These are phyloP conservation scores for Diaprepes abbreviatus DNA, from an alignment of 2,888 invertebrate genomes.

Conservation along the genomic window DNA sequence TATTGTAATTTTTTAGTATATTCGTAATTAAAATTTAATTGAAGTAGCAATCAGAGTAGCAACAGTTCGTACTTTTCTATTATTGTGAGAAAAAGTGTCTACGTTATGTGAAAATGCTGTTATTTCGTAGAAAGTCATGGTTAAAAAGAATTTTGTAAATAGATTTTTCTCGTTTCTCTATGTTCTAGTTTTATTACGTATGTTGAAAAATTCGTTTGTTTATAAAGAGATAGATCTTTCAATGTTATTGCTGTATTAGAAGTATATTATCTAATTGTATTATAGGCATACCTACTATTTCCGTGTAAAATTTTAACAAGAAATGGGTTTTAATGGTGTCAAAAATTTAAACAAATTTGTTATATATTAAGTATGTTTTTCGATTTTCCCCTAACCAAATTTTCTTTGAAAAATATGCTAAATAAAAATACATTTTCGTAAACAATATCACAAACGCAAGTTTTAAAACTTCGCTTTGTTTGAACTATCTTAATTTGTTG, in stretches of 20 bases:
- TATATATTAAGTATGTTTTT: too few species aligned
- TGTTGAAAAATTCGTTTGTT: constrained; percentile 2
- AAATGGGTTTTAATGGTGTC: constrained; percentile 10
- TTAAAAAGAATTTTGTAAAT: constrained; percentile 12
- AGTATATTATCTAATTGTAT: constrained; percentile 24
- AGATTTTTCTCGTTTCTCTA: constrained; percentile 11
- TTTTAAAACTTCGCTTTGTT: too few species aligned
- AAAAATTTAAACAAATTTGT: neutral
- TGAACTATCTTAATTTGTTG: too few species aligned
- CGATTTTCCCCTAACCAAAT: too few species aligned
- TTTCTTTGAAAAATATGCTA: too few species aligned
- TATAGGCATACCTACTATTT: constrained; percentile 22
- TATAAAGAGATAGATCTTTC: constrained; percentile 4
- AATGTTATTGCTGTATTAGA: constrained; percentile 21
- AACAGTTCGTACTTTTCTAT: too few species aligned
- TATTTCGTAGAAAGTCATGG: neutral
- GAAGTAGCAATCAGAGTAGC: too few species aligned
- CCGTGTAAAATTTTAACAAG: constrained; percentile 13
- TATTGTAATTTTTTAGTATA: neutral
- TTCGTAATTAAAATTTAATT: too few species aligned
- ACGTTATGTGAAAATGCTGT: too few species aligned
- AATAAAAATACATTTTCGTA: too few species aligned
- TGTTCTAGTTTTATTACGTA: constrained; percentile 9
- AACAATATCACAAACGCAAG: too few species aligned
- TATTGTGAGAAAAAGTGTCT: too few species aligned